These are phyloP conservation scores for Oenanthe oenanthe DNA, from an alignment of 2,113 vertebrate genomes.

Conservation along the genomic window DNA sequence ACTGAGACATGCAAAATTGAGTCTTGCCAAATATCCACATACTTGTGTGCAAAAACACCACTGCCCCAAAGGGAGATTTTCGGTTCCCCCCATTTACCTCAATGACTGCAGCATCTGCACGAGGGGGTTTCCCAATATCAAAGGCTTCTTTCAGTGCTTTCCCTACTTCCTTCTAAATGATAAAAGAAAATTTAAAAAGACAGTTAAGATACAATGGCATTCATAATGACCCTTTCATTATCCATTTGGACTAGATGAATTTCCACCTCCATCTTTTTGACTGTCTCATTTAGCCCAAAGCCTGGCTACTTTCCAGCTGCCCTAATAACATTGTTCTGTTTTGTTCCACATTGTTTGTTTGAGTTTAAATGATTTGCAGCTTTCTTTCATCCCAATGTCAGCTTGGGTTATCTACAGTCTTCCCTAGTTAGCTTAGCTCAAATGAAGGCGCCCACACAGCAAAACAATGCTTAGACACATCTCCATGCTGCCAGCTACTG, in stretches of 20 bases:
- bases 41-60: fast-evolving
- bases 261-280: constrained; percentile 9
- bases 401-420: constrained; percentile 53
- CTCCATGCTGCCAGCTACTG: background rate
- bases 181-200: background rate
- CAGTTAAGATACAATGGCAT: background rate
- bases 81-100: constrained; percentile 1
- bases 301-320: constrained; percentile 29
- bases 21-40: background rate
- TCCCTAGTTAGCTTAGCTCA: constrained; percentile 32
- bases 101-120: constrained; percentile 15
- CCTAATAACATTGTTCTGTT: constrained; percentile 57
- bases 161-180: constrained; percentile 38
- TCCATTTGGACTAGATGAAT: background rate
- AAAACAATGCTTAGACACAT: constrained; percentile 8
- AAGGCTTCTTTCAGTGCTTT: constrained; percentile 44
- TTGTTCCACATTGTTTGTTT: constrained; percentile 44
- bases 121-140: background rate
- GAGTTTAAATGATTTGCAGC: constrained; percentile 51
- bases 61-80: background rate
- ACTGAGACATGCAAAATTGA: background rate
- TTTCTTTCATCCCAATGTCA: constrained; percentile 51
- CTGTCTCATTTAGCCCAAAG: background rate
- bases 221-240: background rate
- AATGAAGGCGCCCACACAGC: constrained; percentile 16